Evolutionary conservation across 2,888 invertebrate genomes (phyloP).

Genomic region (Eupithecia subumbrata): DNA sequence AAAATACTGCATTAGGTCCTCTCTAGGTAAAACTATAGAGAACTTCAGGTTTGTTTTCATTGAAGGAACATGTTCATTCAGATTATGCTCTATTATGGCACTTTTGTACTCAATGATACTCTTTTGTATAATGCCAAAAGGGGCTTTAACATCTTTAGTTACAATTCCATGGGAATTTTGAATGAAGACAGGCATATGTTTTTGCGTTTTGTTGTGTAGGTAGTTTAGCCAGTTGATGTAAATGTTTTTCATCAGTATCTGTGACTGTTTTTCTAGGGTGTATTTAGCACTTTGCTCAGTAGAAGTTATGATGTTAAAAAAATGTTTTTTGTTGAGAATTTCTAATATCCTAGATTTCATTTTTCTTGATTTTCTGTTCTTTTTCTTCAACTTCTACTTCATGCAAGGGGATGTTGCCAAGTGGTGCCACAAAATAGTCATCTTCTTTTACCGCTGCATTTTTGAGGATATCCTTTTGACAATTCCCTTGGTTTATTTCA

Average conservation of each 20-base stretch:
- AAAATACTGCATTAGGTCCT: conserved; percentile 85
- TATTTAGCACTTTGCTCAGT: conserved; percentile 50
- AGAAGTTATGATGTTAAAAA: conserved; percentile 57
- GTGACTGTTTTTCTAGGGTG: conserved; percentile 61
- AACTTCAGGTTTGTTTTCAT: conserved; percentile 62
- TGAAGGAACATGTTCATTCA: conserved; percentile 45
- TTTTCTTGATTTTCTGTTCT: conserved; percentile 55
- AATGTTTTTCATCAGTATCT: conserved; percentile 67
- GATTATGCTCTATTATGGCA: conserved; percentile 47
- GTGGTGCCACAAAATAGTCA: conserved; percentile 96
- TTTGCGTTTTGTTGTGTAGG: conserved; percentile 61
- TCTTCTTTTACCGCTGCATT: conserved; percentile 92
- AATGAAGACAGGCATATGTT: conserved; percentile 62
- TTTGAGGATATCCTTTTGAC: conserved; percentile 86
- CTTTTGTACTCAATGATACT: conserved; percentile 25
- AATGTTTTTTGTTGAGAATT: conserved; percentile 61
- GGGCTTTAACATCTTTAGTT: conserved; percentile 30
- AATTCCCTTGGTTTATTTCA: conserved; percentile 87
- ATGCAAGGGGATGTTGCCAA: conserved; percentile 91
- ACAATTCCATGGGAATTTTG: conserved; percentile 39
- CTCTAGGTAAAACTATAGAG: conserved; percentile 72
- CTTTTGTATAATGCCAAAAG: conserved; percentile 57
- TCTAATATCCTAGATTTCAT: conserved; percentile 71
- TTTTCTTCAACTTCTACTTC: conserved; percentile 64
- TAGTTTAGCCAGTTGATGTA: conserved; percentile 68